phyloP scores from a whole-genome alignment of 2,113 vertebrate genomes.

The Bombycilla garrulus region DNA sequence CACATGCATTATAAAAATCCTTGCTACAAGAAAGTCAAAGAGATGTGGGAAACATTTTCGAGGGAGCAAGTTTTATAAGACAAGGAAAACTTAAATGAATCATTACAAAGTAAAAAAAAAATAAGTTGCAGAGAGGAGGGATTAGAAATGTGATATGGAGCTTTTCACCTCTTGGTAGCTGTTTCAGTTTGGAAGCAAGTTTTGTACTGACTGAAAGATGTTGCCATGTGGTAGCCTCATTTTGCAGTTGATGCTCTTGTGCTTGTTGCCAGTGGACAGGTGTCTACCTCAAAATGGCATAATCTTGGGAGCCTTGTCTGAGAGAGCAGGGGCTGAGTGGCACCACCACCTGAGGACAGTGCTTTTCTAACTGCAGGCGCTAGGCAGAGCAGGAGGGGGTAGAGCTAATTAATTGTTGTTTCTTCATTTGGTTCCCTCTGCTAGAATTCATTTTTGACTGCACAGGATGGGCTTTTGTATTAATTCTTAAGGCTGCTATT shows the following conservation, averaged over 20 bases:
- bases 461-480: not conserved
- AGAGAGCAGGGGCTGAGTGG: not conserved
- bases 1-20: not conserved
- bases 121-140: not conserved
- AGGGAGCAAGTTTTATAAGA: not conserved
- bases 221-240: not conserved
- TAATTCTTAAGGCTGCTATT: not conserved
- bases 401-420: not conserved
- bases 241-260: not conserved
- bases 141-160: not conserved
- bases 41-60: not conserved
- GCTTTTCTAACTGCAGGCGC: not conserved
- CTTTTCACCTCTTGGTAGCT: slow-evolving; percentile 22
- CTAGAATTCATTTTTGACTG: not conserved
- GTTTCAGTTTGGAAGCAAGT: slow-evolving; percentile 13
- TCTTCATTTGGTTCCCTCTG: not conserved
- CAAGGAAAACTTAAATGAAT: not conserved
- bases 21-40: not conserved
- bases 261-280: not conserved
- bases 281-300: slow-evolving; percentile 12
- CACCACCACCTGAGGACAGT: not conserved
- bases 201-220: slow-evolving; percentile 19
- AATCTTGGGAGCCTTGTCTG: not conserved
- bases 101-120: not conserved
- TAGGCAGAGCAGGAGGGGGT: not conserved